Base-by-base conservation (phyloP, 2,888 invertebrate genomes). In the Nowickia ferox region DNA sequence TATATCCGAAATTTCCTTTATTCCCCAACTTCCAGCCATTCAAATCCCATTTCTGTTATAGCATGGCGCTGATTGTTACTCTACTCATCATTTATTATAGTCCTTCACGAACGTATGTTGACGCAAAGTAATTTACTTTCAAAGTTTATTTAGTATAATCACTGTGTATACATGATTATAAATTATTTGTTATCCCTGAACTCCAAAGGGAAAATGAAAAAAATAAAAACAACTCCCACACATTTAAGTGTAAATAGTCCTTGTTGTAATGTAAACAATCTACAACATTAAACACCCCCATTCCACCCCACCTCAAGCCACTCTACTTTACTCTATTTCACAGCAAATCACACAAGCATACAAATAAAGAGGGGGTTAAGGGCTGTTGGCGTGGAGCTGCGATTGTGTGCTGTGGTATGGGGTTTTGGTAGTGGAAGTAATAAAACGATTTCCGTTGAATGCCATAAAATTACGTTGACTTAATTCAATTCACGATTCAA, bases 401-500 rank as follows among this genome's bases (percentile, higher is more conserved):
- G 30, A 6, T 5, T 5, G 5, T 30, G 6, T 5, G 1, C 6
- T 5, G 30, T 5, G 30, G 5, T 6, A 6, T 5, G 30, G 30
- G 30, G 6, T 30, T 30, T 30, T 30, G 59, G 17, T 44, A 46
- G 75, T 79, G 48, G 61, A 61, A 44, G 86, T 86, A 86, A 84
- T 86, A 86, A 86, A 86, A 86, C 76, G 76, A 86, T 86, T 84
- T 86, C 84, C 84, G 76, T 75, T 86, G 71, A 86, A 66, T 86
- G 86, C 86, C 86, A 84, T 86, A 86, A 80, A 86, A 86, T 86
- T 80, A 79, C 86, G 79, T 86, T 86, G 79, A 86, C 86, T 86
- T 86, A 86, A 86, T 86, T 86, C 86, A 79, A 75, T 86, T 75
- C 85, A 85, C 85, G 85, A 85, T 82, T 83, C 82, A 82, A 86